These are phyloP conservation scores for Podiceps cristatus DNA, from an alignment of 2,113 vertebrate species.

Conservation along the genomic window DNA sequence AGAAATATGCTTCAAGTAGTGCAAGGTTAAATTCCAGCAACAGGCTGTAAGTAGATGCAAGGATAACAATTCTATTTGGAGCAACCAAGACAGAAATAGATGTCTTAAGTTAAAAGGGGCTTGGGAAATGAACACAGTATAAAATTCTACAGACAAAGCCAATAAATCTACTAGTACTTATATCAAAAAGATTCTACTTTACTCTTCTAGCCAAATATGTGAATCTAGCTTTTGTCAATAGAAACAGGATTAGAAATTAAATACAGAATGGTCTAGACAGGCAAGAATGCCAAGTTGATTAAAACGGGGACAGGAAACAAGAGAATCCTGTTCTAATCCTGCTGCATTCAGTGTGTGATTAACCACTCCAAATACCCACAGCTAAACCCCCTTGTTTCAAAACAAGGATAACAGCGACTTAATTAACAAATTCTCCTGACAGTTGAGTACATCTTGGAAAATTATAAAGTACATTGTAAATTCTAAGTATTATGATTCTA, in stretches of 20 bases:
- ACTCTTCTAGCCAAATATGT: background rate
- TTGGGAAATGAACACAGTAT: background rate
- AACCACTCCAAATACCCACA: background rate
- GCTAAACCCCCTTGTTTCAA: background rate
- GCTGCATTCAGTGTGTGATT: background rate
- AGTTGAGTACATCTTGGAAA: background rate
- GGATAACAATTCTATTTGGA: constrained; percentile 24
- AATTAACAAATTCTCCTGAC: background rate
- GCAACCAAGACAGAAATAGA: constrained; percentile 19
- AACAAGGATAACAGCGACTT: background rate
- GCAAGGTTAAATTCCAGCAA: background rate
- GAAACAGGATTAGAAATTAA: background rate
- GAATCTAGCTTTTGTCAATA: background rate
- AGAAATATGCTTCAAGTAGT: background rate
- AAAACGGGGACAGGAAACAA: background rate
- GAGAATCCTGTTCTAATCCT: constrained; percentile 47
- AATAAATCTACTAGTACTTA: background rate
- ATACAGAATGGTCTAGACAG: background rate
- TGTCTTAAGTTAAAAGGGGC: background rate
- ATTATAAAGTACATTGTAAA: background rate
- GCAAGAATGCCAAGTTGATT: constrained; percentile 3
- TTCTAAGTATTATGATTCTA: background rate
- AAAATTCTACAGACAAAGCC: background rate
- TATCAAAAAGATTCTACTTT: background rate
- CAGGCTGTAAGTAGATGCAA: background rate